These are phyloP conservation scores for Zingel zingel DNA, from an alignment of 2,113 vertebrate species.

Conservation along the genomic window DNA sequence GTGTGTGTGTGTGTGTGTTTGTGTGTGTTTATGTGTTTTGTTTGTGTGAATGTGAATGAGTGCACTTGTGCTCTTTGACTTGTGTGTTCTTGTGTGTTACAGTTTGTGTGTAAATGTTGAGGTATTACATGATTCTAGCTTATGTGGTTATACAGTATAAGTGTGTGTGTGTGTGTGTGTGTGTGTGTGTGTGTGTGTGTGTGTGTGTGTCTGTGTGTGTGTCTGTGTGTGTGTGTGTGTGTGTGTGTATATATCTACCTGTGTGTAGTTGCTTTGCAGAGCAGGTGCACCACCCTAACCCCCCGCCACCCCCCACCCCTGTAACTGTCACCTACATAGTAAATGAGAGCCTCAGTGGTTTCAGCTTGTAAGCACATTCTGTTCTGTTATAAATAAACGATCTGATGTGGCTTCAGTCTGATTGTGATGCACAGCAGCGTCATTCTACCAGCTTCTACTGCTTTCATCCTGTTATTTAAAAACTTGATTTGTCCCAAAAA, in stretches of 20 bases:
- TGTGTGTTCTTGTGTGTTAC: neutral
- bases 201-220: neutral
- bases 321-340: constrained; percentile 78
- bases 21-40: neutral
- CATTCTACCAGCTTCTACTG: neutral
- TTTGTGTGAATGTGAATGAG: neutral
- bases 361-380: constrained; percentile 75
- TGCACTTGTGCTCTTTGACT: neutral
- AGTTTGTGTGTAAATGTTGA: neutral
- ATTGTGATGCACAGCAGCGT: constrained; percentile 18
- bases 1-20: neutral
- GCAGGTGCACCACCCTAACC: constrained; percentile 58
- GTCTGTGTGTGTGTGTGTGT: neutral
- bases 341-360: constrained; percentile 73
- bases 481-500: neutral
- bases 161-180: neutral
- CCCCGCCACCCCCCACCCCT: neutral
- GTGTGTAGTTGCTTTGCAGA: constrained; percentile 37
- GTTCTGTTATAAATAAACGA: constrained; percentile 49
- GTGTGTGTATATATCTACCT: constrained; percentile 6
- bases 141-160: constrained; percentile 35
- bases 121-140: constrained; percentile 21
- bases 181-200: neutral
- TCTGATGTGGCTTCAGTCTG: constrained; percentile 42
- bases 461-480: neutral